Conservation (phyloP, 2,797 vertebrate genomes). For the Sebastes minor region DNA sequence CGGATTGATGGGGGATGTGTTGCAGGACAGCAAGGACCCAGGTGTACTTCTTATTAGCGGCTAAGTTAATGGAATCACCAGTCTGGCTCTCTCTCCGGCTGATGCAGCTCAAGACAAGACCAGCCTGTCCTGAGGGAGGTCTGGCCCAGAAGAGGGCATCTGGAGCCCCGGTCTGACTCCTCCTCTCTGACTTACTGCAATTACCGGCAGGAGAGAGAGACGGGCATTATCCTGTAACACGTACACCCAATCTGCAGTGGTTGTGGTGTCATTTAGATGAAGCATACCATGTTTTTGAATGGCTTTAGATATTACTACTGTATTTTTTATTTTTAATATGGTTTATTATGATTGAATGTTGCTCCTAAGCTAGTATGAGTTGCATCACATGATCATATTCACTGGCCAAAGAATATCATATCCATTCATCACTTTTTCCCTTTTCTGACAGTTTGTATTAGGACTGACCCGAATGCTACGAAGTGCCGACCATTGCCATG, state of each 20-base stretch:
- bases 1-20: constrained; percentile 4
- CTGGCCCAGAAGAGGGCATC: constrained; percentile 64
- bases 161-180: constrained; percentile 47
- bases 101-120: constrained; percentile 56
- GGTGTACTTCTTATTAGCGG: constrained; percentile 76
- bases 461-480: too few relatives aligned
- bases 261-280: background rate
- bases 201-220: constrained; percentile 17
- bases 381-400: background rate
- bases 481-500: fast-evolving
- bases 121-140: constrained; percentile 61
- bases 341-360: background rate
- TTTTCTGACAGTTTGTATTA: background rate
- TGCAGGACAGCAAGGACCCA: constrained; percentile 70
- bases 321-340: background rate
- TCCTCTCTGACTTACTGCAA: constrained; percentile 38
- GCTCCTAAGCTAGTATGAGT: background rate
- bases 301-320: background rate
- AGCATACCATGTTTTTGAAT: background rate
- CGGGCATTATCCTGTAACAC: constrained; percentile 6
- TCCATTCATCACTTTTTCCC: background rate
- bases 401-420: background rate
- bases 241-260: background rate
- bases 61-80: constrained; percentile 70
- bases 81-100: constrained; percentile 52